Conservation (phyloP, 2,113 vertebrate species). For the Speoplatyrhinus poulsoni region DNA sequence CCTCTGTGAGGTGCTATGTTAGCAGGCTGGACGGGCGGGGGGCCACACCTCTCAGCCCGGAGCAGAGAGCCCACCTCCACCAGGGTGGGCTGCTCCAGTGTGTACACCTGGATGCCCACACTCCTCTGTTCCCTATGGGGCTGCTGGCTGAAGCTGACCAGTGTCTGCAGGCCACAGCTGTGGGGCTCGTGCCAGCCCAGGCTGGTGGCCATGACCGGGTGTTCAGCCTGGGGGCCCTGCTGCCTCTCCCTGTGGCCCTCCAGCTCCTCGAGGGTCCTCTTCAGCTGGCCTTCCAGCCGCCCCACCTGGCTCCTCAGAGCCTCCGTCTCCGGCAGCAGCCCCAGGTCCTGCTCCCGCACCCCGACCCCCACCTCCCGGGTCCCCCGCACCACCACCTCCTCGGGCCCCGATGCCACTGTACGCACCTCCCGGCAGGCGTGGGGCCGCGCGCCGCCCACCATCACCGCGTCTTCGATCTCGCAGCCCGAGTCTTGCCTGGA, state of each 20-base stretch:
- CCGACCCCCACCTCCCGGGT: conserved; percentile 78
- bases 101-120: conserved; percentile 80
- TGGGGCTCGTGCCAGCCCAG: conserved; percentile 73
- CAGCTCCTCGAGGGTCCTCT: conserved; percentile 78
- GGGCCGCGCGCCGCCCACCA: conserved; percentile 67
- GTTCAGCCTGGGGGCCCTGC: conserved; percentile 56
- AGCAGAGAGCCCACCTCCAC: conserved; percentile 72
- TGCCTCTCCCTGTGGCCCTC: conserved; percentile 50
- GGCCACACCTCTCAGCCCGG: conserved; percentile 66
- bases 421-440: conserved; percentile 68
- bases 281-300: conserved; percentile 81
- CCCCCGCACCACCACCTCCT: conserved; percentile 33
- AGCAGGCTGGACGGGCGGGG: conserved; percentile 23
- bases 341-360: conserved; percentile 84
- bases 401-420: conserved; percentile 75
- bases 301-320: conserved; percentile 78
- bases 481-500: conserved; percentile 72
- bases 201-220: conserved; percentile 73
- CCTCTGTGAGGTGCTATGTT: conserved; percentile 7
- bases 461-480: conserved; percentile 77
- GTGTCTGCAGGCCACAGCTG: conserved; percentile 66
- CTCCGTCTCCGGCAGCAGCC: conserved; percentile 67
- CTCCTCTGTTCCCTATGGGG: conserved; percentile 73
- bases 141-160: conserved; percentile 76
- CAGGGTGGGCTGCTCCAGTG: conserved; percentile 77